Base-by-base conservation (phyloP, 2,888 invertebrate genomes). In the Tricholauxania praeusta region DNA sequence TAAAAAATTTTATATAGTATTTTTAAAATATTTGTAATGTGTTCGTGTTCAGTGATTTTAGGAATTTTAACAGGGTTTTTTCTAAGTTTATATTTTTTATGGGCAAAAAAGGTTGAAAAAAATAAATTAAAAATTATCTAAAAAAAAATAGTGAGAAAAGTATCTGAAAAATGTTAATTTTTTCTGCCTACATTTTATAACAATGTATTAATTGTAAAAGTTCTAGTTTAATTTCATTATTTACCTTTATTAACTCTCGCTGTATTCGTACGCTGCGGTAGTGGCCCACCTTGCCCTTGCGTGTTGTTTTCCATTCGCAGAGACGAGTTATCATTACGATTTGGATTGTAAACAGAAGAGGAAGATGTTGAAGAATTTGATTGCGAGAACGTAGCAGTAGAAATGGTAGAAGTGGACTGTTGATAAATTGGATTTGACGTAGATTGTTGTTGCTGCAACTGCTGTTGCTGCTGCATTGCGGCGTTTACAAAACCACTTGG, bases 401-500 rank as follows among this genome's bases (percentile, higher is more conserved):
- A 78, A 57, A 78, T 76, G 57, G 72, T 78, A n/a, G 73, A 68
- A 8, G 78, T 72, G 32, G 71, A 57, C 39, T 47, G 57, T 52
- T 77, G 79, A 59, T 82, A 84, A 7, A 74, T 74, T 74, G 78
- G 77, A 75, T 75, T 78, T 28, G 77, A 62, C 3, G 76, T 68
- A 22, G 76, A 71, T 60, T 82, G 82, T 60, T 82, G 82, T 72
- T 86, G 82, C 72, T 85, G 83, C 83, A 87, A 77, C 86, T 87
- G 81, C 85, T 87, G 82, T 84, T 84, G 83, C 72, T 82, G 85
- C 71, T 85, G 87, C 75, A 84, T 82, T 8, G 79, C 86, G 3
- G 86, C 85, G 69, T 85, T 86, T 12, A 86, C 86, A 74, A 86
- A 87, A 52, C 84, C 86, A 81, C 80, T 85, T 49, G 83, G 85